Base-by-base conservation (phyloP, 2,888 invertebrate species). In the Drosophila diplacantha region DNA sequence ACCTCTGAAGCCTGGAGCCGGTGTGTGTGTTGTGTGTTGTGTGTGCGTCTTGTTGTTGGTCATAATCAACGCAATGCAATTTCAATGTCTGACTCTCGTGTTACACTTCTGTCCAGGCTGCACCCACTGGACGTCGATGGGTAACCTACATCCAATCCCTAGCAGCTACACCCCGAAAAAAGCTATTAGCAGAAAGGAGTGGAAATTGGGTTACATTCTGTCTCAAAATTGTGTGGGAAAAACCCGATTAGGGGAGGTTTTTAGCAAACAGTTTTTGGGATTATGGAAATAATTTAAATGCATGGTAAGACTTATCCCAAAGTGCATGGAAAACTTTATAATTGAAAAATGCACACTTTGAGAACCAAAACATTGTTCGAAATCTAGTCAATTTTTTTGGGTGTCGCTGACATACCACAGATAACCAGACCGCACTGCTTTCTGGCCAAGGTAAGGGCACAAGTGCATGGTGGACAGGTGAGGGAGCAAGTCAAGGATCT, bases 41-140 rank as follows among this genome's bases (percentile, higher is more conserved):
- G 31, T 44, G 53, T 49, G 53, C 41, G 61, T 37, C 67, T 68
- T 74, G 77, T 74, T 79, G 77, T 66, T 71, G 66, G 53, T 71
- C 69, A 67, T 71, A 81, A 84, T 81, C 78, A 84, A 77, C 57
- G 67, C 83, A 81, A 82, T 81, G 80, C 80, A 81, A 84, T 81
- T 81, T 69, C 83, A 81, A 81, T 81, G 84, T 84, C 80, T 77
- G 70, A 71, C 71, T 69, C 71, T 82, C 72, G 72, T 70, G 75
- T 77, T 80, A 69, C 81, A 62, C 68, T 71, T 65, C 63, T 50
- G 20, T 56, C 44, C 55, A 22, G 69, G 52, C 62, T 69, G 69
- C 51, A 60, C 24, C 60, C 51, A 31, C 51, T 32, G 44, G 18
- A 18, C 18, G 18, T 46, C 14, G 29, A 29, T 29, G 29, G 29